Conservation (phyloP, 2,888 invertebrate genomes). For the Lycophotia porphyrea region DNA sequence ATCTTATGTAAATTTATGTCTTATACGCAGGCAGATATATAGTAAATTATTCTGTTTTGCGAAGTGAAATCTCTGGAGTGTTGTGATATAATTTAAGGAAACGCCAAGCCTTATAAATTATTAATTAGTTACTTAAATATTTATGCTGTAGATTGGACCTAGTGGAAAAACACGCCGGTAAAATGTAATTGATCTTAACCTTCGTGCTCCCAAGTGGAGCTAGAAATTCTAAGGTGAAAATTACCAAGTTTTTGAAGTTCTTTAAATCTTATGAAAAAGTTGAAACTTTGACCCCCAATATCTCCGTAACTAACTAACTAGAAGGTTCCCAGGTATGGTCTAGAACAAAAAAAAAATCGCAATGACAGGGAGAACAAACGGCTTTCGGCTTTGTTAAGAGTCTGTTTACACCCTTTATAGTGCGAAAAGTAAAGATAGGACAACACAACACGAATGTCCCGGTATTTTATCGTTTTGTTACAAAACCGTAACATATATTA, state of each 20-base stretch:
- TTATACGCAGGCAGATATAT: constrained; percentile 32
- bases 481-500: constrained; percentile 22
- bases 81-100: constrained; percentile 53
- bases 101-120: constrained; percentile 60
- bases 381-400: too few relatives aligned
- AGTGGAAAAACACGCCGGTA: constrained; percentile 25
- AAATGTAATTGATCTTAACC: constrained; percentile 38
- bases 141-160: constrained; percentile 50
- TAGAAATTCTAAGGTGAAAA: constrained; percentile 5
- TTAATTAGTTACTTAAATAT: constrained; percentile 62
- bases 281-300: too few relatives aligned
- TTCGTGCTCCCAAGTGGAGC: constrained; percentile 5
- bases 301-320: too few relatives aligned
- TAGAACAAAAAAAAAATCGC: too few relatives aligned
- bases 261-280: too few relatives aligned
- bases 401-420: too few relatives aligned
- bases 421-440: constrained; percentile 16
- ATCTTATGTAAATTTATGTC: constrained; percentile 10
- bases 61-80: constrained; percentile 48
- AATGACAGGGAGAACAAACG: too few relatives aligned
- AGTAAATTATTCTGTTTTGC: constrained; percentile 56
- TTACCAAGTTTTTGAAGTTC: not conserved
- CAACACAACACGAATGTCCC: constrained; percentile 28
- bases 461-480: constrained; percentile 42
- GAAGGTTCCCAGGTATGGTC: too few relatives aligned